phyloP scores from a whole-genome alignment of 2,113 vertebrate species.

The Vidua macroura region DNA sequence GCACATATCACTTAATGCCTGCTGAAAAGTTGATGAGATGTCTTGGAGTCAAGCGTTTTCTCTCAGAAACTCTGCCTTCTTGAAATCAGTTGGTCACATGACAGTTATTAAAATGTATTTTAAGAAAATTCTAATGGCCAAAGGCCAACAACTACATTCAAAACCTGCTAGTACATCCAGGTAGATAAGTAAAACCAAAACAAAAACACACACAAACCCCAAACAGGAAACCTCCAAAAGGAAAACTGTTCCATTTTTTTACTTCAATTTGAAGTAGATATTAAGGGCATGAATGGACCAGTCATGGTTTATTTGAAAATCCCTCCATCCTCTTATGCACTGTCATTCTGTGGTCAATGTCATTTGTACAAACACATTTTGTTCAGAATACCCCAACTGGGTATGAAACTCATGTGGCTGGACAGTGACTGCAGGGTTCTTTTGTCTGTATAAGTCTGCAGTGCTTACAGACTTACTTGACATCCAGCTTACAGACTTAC shows the following conservation, averaged over 20 bases:
- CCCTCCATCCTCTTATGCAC: conserved; percentile 68
- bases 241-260: conserved; percentile 77
- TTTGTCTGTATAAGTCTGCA: conserved; percentile 28
- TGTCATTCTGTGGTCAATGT: conserved; percentile 44
- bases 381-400: conserved; percentile 18
- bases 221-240: conserved; percentile 76
- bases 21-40: not conserved
- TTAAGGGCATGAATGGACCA: conserved; percentile 75
- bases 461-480: not conserved
- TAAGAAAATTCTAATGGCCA: conserved; percentile 69
- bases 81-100: conserved; percentile 57
- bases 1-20: not conserved
- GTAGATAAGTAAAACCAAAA: conserved; percentile 67
- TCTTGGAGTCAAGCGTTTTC: not conserved
- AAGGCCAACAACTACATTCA: conserved; percentile 73
- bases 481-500: not conserved
- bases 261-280: conserved; percentile 86
- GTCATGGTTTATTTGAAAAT: conserved; percentile 68
- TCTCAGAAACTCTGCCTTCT: conserved; percentile 33
- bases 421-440: conserved; percentile 5
- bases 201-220: conserved; percentile 45
- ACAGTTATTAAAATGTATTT: conserved; percentile 64
- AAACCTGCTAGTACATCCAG: conserved; percentile 75
- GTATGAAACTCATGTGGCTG: conserved; percentile 16
- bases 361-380: not conserved